phyloP scores from a whole-genome alignment of 2,797 vertebrate species.

The Yasuhikotakia modesta region DNA sequence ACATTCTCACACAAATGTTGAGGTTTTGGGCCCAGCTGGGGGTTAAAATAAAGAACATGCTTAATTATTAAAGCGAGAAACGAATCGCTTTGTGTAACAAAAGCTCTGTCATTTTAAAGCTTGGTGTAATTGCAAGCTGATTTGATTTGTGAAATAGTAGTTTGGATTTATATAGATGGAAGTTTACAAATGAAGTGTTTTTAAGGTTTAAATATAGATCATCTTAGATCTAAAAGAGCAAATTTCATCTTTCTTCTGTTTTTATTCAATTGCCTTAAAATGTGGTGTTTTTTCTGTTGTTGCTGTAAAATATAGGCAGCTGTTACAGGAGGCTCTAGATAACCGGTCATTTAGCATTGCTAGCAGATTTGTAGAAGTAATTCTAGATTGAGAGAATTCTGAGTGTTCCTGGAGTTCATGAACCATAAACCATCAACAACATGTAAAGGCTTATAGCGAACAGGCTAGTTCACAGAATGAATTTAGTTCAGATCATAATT shows the following conservation, averaged over 20 bases:
- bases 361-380: conserved; percentile 13
- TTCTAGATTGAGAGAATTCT: conserved; percentile 18
- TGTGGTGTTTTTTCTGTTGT: too few relatives aligned
- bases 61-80: conserved; percentile 67
- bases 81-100: conserved; percentile 42
- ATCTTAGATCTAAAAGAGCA: too few relatives aligned
- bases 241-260: too few relatives aligned
- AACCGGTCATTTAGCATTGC: too few relatives aligned
- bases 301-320: too few relatives aligned
- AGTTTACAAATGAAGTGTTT: conserved; percentile 11
- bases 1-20: conserved; percentile 73
- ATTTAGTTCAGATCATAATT: conserved; percentile 58
- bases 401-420: conserved; percentile 38
- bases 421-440: conserved; percentile 37
- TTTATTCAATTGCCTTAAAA: too few relatives aligned
- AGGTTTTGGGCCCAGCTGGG: conserved; percentile 74
- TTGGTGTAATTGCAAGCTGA: conserved; percentile 5
- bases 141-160: conserved; percentile 40
- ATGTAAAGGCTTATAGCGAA: conserved; percentile 54
- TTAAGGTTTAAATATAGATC: neutral
- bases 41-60: conserved; percentile 65
- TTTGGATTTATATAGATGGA: neutral
- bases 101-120: conserved; percentile 31
- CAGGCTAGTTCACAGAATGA: conserved; percentile 43
- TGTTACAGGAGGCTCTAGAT: neutral